Percentiles rank a stretch among this genome's conserved stretches.
phyloP scores from a whole-genome alignment of 2,797 vertebrate genomes.

The Sebastes umbrosus region DNA sequence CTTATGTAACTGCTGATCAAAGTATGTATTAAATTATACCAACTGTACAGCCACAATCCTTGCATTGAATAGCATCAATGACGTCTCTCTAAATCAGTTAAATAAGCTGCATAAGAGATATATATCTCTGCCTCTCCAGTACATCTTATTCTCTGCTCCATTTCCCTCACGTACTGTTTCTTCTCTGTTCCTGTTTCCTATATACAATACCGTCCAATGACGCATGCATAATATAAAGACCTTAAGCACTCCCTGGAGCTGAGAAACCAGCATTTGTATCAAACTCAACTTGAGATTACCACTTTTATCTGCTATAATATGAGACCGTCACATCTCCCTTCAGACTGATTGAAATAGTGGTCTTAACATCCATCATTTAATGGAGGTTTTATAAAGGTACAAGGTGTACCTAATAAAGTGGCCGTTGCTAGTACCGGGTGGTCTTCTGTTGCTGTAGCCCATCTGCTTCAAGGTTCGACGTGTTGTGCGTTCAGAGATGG shows the following conservation, averaged over 20 bases:
- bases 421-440: too few species aligned
- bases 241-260: background rate
- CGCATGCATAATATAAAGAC: background rate
- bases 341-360: background rate
- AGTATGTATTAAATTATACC: background rate
- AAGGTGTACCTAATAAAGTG: too few species aligned
- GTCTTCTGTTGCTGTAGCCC: too few species aligned
- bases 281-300: background rate
- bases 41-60: background rate
- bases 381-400: background rate
- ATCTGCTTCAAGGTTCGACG: too few species aligned
- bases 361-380: background rate
- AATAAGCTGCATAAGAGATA: background rate
- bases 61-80: background rate
- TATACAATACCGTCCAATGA: background rate
- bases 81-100: background rate
- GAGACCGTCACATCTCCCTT: background rate
- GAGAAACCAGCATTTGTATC: background rate
- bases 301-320: background rate
- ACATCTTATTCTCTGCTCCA: background rate
- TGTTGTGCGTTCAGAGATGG: too few species aligned
- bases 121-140: background rate
- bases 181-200: background rate
- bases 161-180: background rate
- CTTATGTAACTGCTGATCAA: background rate